A percentile compares a stretch with the other conserved stretches of the same genome.
phyloP scores from a whole-genome alignment of 2,888 invertebrate species.

The Eustalomyia histrio region DNA sequence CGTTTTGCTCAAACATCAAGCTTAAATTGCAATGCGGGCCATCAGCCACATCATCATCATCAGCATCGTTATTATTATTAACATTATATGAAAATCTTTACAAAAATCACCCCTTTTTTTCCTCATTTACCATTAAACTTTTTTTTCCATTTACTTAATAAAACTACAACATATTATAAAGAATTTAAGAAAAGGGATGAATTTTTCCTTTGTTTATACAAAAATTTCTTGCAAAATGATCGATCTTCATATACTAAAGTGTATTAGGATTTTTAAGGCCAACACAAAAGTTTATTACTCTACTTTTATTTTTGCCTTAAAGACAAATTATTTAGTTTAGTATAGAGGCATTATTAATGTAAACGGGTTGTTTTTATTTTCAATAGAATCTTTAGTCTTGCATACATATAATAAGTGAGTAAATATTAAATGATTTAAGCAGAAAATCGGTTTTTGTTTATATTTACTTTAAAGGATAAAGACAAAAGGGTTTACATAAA shows the following conservation, averaged over 20 bases:
- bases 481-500: conserved; percentile 60
- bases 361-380: conserved; percentile 34
- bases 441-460: conserved; percentile 66
- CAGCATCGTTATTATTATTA: conserved; percentile 46
- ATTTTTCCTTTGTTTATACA: conserved; percentile 21
- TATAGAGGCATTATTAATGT: conserved; percentile 36
- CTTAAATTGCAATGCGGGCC: conserved; percentile 69
- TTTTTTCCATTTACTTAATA: conserved; percentile 61
- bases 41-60: conserved; percentile 33
- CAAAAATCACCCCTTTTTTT: conserved; percentile 47
- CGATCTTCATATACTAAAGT: conserved; percentile 75
- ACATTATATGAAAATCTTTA: conserved; percentile 36
- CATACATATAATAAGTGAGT: conserved; percentile 71
- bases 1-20: conserved; percentile 65
- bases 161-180: conserved; percentile 35
- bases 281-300: conserved; percentile 36
- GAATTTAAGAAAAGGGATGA: conserved; percentile 50
- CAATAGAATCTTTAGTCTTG: conserved; percentile 20
- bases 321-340: conserved; percentile 62
- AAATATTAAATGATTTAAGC: conserved; percentile 74
- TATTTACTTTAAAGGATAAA: conserved; percentile 22
- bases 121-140: conserved; percentile 11
- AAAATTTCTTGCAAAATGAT: conserved; percentile 70
- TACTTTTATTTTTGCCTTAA: conserved; percentile 49
- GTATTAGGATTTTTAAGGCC: conserved; percentile 62